These are phyloP conservation scores for Gnathonemus longibarbis DNA, from an alignment of 2,113 vertebrate genomes.

Conservation along the genomic window DNA sequence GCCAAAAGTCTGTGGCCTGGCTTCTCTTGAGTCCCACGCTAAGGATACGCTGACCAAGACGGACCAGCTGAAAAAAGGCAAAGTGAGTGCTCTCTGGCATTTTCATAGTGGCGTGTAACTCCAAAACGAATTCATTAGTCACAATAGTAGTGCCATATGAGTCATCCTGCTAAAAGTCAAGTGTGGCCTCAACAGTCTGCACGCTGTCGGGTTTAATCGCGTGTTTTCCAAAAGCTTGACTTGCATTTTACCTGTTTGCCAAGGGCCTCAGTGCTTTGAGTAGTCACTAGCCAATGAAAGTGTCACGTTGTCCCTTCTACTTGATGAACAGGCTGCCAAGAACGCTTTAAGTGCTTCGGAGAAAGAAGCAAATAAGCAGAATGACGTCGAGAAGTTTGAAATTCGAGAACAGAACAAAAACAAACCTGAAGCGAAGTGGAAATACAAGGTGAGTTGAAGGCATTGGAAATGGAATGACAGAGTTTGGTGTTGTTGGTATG, in stretches of 20 bases:
- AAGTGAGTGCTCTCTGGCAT: slow-evolving; percentile 53
- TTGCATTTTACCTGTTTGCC: neutral
- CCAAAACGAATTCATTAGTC: neutral
- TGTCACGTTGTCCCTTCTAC: neutral
- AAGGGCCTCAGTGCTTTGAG: neutral
- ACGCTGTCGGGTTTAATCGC: neutral
- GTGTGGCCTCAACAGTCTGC: neutral
- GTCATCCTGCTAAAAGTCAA: neutral
- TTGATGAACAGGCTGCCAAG: slow-evolving; percentile 71
- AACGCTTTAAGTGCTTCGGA: slow-evolving; percentile 73
- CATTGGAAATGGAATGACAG: neutral
- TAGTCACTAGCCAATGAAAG: neutral
- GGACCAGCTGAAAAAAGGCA: slow-evolving; percentile 88
- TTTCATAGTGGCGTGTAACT: fast-evolving
- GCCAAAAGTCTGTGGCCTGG: slow-evolving; percentile 79
- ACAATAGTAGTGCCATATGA: neutral
- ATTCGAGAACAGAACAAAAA: slow-evolving; percentile 90
- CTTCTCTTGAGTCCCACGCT: slow-evolving; percentile 85
- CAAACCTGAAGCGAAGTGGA: slow-evolving; percentile 96
- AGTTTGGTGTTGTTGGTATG: neutral
- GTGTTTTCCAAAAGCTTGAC: neutral
- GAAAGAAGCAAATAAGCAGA: slow-evolving; percentile 79
- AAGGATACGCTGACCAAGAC: slow-evolving; percentile 92
- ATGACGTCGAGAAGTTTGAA: slow-evolving; percentile 83
- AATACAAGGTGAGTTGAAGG: slow-evolving; percentile 84